phyloP scores from a whole-genome alignment of 2,888 invertebrate genomes.

The Mantis religiosa region DNA sequence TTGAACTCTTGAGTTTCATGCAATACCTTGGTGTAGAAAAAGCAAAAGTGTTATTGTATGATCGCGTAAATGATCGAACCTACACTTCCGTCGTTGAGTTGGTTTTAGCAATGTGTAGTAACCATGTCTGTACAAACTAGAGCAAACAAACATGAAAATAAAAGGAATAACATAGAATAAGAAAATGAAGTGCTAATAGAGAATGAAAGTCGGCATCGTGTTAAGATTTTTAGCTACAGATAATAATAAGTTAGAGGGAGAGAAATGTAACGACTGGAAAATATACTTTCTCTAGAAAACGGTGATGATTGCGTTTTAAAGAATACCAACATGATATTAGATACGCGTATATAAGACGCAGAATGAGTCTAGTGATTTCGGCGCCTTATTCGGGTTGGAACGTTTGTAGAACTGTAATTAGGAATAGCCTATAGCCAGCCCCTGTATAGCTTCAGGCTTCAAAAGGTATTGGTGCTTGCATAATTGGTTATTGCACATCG shows the following conservation, averaged over 20 bases:
- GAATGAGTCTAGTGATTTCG: not conserved
- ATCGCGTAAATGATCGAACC: too few species aligned
- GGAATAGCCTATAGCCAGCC: not conserved
- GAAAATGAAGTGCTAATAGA: too few species aligned
- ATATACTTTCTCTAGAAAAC: not conserved
- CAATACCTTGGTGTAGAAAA: too few species aligned
- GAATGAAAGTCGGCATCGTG: not conserved
- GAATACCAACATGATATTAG: not conserved
- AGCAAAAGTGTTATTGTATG: too few species aligned
- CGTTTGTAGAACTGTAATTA: not conserved
- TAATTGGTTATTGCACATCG: not conserved
- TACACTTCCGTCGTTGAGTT: too few species aligned
- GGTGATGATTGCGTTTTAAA: not conserved
- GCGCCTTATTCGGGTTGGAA: not conserved
- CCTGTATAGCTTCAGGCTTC: not conserved
- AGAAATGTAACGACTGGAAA: not conserved
- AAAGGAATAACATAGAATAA: too few species aligned
- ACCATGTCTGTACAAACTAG: too few species aligned
- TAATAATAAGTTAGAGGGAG: not conserved
- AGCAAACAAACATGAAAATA: too few species aligned
- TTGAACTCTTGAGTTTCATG: too few species aligned
- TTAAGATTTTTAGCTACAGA: not conserved
- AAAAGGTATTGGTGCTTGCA: not conserved
- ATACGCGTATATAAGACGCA: not conserved
- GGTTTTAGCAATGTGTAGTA: too few species aligned